A percentile compares a stretch with the other conserved stretches of the same genome.
Evolutionary conservation across 2,797 vertebrate species (phyloP).

Genomic region (Enteromius thamalakanensis): DNA sequence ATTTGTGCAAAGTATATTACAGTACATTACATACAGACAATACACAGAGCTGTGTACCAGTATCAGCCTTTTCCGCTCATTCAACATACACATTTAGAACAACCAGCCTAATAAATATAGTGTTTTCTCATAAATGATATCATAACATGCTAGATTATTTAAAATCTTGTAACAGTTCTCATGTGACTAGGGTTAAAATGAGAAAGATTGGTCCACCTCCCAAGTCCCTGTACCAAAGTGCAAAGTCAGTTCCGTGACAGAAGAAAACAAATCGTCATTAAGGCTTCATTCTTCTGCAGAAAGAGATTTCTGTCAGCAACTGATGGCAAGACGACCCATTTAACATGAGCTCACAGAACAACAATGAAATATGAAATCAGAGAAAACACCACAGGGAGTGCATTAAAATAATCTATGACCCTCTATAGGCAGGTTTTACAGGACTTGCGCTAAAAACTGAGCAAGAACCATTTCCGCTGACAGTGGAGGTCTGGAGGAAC

Average conservation of each 20-base stretch:
- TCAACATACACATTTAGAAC: constrained; percentile 20
- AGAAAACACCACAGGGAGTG: constrained; percentile 8
- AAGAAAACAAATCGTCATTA: constrained; percentile 1
- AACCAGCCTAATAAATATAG: constrained; percentile 22
- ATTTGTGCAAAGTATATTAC: constrained; percentile 61
- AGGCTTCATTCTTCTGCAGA: not conserved
- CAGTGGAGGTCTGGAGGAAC: not conserved
- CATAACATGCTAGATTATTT: constrained; percentile 7
- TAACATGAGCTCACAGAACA: not conserved
- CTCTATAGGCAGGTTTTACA: not conserved
- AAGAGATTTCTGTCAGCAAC: not conserved
- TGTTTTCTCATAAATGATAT: constrained; percentile 20
- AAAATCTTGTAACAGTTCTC: constrained; percentile 52
- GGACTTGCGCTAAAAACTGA: not conserved
- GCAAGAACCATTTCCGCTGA: not conserved
- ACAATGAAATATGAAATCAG: not conserved
- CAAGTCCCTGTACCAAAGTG: constrained; percentile 30
- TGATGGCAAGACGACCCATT: constrained; percentile 4
- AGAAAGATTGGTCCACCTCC: constrained; percentile 32
- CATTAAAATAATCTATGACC: not conserved
- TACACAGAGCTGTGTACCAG: constrained; percentile 42
- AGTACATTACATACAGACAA: constrained; percentile 49
- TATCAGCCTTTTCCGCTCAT: not conserved
- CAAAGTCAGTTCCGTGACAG: constrained; percentile 9
- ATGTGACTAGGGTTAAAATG: constrained; percentile 39